phyloP scores from a whole-genome alignment of 2,797 vertebrate species.

The Trematomus bernacchii region DNA sequence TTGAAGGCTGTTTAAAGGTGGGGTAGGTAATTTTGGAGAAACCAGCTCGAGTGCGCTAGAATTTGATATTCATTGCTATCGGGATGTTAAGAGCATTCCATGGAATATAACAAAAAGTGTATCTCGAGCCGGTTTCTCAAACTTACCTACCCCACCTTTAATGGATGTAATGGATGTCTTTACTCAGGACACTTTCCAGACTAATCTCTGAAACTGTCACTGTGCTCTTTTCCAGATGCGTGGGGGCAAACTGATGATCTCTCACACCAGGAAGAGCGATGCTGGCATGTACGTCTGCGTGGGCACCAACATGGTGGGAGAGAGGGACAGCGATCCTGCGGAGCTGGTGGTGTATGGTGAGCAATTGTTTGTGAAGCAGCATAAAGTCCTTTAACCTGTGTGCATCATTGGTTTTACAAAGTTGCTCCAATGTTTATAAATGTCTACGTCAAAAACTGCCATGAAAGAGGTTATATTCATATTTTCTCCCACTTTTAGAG shows the following conservation, averaged over 20 bases:
- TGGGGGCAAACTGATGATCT: constrained; percentile 96
- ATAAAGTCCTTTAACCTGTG: background rate
- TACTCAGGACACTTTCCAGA: background rate
- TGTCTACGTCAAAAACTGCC: no score
- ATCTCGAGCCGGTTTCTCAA: no score
- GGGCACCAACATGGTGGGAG: constrained; percentile 97
- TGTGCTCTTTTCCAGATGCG: constrained; percentile 87
- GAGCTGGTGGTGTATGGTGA: constrained; percentile 98
- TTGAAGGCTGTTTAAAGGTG: constrained; percentile 4
- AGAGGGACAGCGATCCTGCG: constrained; percentile 96
- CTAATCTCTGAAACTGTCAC: constrained; percentile 22
- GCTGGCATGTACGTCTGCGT: constrained; percentile 98
- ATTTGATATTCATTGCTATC: no score
- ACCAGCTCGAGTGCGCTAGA: no score
- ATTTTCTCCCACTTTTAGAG: no score
- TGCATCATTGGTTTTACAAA: no score
- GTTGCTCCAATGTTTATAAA: no score
- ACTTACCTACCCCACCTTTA: no score
- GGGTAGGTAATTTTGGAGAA: no score
- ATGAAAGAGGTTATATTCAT: no score
- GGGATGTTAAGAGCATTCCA: no score
- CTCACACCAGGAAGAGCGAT: constrained; percentile 94
- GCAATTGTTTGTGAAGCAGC: background rate
- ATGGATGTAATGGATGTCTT: background rate
- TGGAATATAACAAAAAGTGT: no score